A percentile compares a stretch with the other conserved stretches of the same genome.
phyloP scores from a whole-genome alignment of 2,113 vertebrate species.

The Neodon shergylaensis region DNA sequence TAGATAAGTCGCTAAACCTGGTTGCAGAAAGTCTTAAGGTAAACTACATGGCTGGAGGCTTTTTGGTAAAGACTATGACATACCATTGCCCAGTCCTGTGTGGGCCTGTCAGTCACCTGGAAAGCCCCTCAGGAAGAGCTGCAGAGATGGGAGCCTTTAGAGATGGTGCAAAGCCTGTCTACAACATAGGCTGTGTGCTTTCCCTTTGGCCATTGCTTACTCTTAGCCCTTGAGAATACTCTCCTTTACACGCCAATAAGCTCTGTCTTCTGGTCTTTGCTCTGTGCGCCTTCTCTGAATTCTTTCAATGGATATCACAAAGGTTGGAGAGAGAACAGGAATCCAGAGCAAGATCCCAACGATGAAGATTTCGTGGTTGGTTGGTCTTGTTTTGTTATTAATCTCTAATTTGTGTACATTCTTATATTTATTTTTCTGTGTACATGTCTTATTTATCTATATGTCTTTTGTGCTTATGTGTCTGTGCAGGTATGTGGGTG shows the following conservation, averaged over 20 bases:
- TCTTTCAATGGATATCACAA: background rate
- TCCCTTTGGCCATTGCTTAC: background rate
- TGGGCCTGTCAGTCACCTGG: background rate
- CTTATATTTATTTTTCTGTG: background rate
- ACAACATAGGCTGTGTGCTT: background rate
- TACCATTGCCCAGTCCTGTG: background rate
- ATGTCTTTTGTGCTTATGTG: background rate
- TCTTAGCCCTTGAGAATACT: background rate
- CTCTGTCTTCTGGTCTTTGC: too few relatives aligned
- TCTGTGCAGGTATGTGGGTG: background rate
- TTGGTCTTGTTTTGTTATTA: background rate
- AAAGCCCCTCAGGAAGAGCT: background rate
- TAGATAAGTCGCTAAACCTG: background rate
- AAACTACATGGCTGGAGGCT: background rate
- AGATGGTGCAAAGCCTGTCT: background rate
- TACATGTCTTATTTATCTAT: background rate
- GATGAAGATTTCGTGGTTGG: too few relatives aligned
- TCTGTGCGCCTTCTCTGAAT: background rate
- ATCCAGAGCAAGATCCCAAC: background rate
- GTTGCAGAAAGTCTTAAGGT: background rate
- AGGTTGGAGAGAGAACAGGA: background rate
- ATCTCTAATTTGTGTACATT: background rate
- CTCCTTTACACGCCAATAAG: background rate
- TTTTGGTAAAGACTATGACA: background rate
- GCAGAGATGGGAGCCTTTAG: background rate